Percentiles rank a stretch among this genome's conserved stretches.
phyloP scores from a whole-genome alignment of 2,797 vertebrate genomes.

The Sternarchorhynchus goeldii region DNA sequence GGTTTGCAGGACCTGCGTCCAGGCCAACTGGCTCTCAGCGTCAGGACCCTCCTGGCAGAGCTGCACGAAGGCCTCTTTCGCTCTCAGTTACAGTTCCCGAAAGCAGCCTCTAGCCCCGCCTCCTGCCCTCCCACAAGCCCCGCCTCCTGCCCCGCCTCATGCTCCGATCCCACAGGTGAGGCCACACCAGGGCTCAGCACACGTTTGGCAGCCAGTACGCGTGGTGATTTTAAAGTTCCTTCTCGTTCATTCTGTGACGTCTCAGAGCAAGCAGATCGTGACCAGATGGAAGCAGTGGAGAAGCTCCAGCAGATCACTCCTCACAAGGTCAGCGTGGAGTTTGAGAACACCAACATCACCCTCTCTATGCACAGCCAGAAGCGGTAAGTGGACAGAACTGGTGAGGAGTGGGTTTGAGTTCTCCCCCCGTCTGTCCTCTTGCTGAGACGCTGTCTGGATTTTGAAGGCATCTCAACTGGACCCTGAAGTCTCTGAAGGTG shows the following conservation, averaged over 20 bases:
- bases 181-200: neutral
- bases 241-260: neutral
- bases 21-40: constrained; percentile 73
- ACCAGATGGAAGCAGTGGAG: constrained; percentile 69
- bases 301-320: constrained; percentile 78
- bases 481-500: constrained; percentile 88
- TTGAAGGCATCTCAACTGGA: constrained; percentile 93
- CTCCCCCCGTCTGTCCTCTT: neutral
- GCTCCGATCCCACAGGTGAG: constrained; percentile 52
- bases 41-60: constrained; percentile 86
- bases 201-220: too few relatives aligned
- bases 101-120: constrained; percentile 43
- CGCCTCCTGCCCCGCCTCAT: constrained; percentile 22
- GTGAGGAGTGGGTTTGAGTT: neutral
- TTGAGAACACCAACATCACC: constrained; percentile 90
- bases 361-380: constrained; percentile 98
- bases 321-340: constrained; percentile 82
- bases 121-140: neutral
- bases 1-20: constrained; percentile 77
- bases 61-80: constrained; percentile 92
- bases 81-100: constrained; percentile 76
- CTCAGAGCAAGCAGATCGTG: constrained; percentile 48
- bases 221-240: too few relatives aligned
- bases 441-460: constrained; percentile 16
- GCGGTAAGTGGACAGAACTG: constrained; percentile 73